Evolutionary conservation across 2,888 invertebrate genomes (phyloP).

Genomic region (Agrochola lota): DNA sequence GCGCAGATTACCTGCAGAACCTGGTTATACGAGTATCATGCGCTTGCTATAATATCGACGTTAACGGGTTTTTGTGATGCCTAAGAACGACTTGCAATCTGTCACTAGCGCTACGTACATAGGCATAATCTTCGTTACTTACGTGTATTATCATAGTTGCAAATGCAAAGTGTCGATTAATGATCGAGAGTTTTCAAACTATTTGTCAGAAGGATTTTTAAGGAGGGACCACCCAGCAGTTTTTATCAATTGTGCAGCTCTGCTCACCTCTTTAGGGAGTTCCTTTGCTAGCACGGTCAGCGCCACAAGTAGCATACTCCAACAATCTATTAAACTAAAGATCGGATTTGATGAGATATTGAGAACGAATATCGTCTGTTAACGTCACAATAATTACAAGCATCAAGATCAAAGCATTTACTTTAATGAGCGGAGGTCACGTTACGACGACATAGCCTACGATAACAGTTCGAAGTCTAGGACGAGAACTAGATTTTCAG

Average conservation of each 20-base stretch:
- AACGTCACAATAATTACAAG: slow-evolving; percentile 1
- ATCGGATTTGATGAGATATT: background rate
- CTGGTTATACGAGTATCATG: slow-evolving; percentile 24
- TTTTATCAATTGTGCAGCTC: background rate
- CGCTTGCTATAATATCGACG: slow-evolving; percentile 24
- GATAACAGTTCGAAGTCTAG: background rate
- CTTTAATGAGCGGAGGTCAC: background rate
- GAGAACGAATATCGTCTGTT: background rate
- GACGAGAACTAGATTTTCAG: background rate
- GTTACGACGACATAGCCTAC: background rate
- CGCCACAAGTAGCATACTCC: background rate
- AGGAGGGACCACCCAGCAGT: background rate
- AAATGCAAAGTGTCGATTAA: background rate
- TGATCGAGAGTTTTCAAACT: too few species aligned
- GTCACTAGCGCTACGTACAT: slow-evolving; percentile 14
- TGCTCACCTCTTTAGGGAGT: background rate
- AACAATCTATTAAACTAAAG: slow-evolving; percentile 6
- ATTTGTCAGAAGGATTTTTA: too few species aligned
- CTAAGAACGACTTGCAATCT: slow-evolving; percentile 33
- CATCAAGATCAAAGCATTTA: slow-evolving; percentile 11
- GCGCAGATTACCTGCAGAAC: background rate
- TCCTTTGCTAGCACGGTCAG: background rate
- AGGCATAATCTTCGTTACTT: background rate
- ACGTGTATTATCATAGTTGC: background rate
- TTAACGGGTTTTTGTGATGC: slow-evolving; percentile 45